Conservation (phyloP, 2,113 vertebrate species). For the Zosterops hypoxanthus region DNA sequence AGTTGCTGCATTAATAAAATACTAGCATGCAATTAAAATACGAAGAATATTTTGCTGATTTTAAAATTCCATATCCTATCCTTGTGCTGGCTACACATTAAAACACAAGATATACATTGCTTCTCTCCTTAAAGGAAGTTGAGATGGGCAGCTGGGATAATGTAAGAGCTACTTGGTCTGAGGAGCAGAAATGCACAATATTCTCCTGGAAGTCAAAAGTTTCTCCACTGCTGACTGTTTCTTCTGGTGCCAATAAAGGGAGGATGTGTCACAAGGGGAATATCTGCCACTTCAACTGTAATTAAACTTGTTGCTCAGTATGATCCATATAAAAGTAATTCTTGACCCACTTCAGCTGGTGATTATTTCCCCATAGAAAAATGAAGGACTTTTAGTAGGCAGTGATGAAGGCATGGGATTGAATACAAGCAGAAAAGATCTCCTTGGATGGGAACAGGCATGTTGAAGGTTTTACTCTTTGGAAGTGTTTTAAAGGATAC, state of each 20-base stretch:
- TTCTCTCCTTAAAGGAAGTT: neutral
- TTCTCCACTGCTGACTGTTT: neutral
- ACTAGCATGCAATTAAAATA: neutral
- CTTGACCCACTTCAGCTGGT: slow-evolving; percentile 39
- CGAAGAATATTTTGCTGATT: neutral
- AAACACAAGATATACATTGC: neutral
- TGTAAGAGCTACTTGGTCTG: neutral
- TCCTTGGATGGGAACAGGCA: neutral
- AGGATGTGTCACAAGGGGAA: slow-evolving; percentile 14
- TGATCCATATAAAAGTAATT: slow-evolving; percentile 28
- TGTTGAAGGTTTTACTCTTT: neutral
- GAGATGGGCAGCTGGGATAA: neutral
- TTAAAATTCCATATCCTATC: neutral
- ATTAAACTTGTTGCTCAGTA: slow-evolving; percentile 57
- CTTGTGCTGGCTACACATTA: neutral
- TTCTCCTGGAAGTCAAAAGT: neutral
- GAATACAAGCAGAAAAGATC: neutral
- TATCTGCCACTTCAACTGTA: slow-evolving; percentile 48
- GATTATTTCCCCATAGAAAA: slow-evolving; percentile 57
- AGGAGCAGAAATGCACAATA: neutral
- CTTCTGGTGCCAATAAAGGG: neutral
- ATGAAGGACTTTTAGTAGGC: slow-evolving; percentile 21
- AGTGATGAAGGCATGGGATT: neutral
- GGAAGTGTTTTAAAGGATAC: neutral
- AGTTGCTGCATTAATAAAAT: neutral